Conservation (phyloP, 2,797 vertebrate species). For the Adelosebastes latens region DNA sequence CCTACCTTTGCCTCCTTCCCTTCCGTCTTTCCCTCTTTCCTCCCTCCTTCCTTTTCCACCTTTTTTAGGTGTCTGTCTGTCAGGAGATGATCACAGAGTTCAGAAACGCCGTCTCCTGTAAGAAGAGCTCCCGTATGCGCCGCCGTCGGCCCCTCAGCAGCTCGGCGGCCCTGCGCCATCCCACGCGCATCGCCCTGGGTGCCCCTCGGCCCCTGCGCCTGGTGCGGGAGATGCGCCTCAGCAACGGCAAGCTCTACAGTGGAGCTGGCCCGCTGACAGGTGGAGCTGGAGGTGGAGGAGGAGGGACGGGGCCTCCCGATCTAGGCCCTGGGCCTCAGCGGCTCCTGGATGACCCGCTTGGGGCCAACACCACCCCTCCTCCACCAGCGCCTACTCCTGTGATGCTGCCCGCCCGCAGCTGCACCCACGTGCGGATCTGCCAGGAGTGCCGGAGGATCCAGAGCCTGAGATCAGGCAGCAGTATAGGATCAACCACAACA, state of each 20-base stretch:
- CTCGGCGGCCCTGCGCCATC: constrained; percentile 79
- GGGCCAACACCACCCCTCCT: constrained; percentile 78
- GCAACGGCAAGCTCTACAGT: constrained; percentile 93
- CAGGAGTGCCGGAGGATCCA: constrained; percentile 94
- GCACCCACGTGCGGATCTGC: constrained; percentile 92
- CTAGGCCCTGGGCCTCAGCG: constrained; percentile 85
- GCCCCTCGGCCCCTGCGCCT: constrained; percentile 86
- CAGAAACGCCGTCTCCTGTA: constrained; percentile 91
- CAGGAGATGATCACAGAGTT: constrained; percentile 95
- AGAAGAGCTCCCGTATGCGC: constrained; percentile 91
- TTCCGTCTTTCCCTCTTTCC: constrained; percentile 38
- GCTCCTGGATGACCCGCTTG: constrained; percentile 83
- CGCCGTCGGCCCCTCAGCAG: constrained; percentile 83
- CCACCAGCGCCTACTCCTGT: constrained; percentile 75
- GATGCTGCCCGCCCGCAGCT: constrained; percentile 80
- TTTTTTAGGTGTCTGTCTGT: constrained; percentile 90
- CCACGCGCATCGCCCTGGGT: constrained; percentile 86
- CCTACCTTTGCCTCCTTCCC: constrained; percentile 58
- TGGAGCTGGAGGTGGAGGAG: constrained; percentile 65
- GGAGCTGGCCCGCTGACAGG: constrained; percentile 84
- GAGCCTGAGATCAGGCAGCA: constrained; percentile 81
- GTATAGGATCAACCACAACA: constrained; percentile 66
- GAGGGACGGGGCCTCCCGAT: constrained; percentile 69
- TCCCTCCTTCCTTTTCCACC: constrained; percentile 33
- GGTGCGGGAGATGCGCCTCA: constrained; percentile 91